Percentiles rank a stretch among this genome's conserved stretches.
Evolutionary conservation across 2,113 vertebrate genomes (phyloP).

Genomic region (Melanotaenia duboulayi): DNA sequence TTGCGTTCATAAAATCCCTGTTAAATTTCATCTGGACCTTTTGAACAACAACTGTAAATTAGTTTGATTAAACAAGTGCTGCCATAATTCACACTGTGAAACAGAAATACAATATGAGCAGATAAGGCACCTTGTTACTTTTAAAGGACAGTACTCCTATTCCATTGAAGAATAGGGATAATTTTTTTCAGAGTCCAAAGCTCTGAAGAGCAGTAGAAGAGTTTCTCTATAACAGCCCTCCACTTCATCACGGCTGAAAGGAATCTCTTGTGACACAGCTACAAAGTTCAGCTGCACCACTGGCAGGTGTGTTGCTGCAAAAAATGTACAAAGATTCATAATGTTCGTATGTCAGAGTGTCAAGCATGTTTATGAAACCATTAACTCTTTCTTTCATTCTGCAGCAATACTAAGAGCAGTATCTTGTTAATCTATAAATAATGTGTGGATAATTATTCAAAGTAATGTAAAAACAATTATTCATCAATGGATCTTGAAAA

Average conservation of each 20-base stretch:
- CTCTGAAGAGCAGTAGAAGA: conserved; percentile 77
- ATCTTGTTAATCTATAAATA: no score
- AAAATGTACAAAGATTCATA: conserved; percentile 15
- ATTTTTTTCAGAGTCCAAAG: conserved; percentile 68
- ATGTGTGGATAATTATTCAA: no score
- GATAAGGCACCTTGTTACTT: conserved; percentile 70
- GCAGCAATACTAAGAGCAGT: no score
- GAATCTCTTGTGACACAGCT: conserved; percentile 75
- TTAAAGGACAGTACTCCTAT: conserved; percentile 83
- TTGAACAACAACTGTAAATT: conserved; percentile 11
- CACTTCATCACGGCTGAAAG: conserved; percentile 75
- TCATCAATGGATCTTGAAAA: no score
- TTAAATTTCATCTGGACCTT: conserved; percentile 84
- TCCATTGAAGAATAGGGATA: conserved; percentile 80
- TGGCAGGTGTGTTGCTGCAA: conserved; percentile 81
- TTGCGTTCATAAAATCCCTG: conserved; percentile 79
- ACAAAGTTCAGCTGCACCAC: conserved; percentile 84
- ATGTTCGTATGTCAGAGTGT: not conserved
- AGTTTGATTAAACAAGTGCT: not conserved
- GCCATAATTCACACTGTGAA: not conserved
- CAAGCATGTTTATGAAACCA: no score
- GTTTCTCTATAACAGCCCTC: conserved; percentile 85
- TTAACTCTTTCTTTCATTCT: no score
- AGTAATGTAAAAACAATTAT: no score
- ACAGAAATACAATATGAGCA: not conserved